Base-by-base conservation (phyloP, 2,888 invertebrate species). In the Ectemnius cavifrons region DNA sequence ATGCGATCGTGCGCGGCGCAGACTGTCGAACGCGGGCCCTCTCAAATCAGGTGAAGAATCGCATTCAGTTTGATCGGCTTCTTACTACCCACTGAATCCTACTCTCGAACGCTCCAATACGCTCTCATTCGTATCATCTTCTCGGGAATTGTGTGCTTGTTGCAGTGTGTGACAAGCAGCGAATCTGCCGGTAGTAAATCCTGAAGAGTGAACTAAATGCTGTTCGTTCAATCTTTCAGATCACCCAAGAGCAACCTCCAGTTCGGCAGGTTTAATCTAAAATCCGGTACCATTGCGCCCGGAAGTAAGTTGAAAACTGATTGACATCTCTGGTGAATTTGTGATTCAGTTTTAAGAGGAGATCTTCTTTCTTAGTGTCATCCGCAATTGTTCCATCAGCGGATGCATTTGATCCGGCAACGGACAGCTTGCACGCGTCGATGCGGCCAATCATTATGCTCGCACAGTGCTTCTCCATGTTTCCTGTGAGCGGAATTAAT, bases 381-480 rank as follows among this genome's bases (percentile, higher is more conserved):
- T 73, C 76, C 1, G 49, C 84, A 4, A 70, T 71, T 28, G 14
- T 78, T 20, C 59, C 79, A 0, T 11, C 89, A 73, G 64, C 73
- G 8, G 68, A 89, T 68, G 23, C 83, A 58, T 52, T 88, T 79
- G 64, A 84, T 63, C 80, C 86, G 64, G 66, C 82, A 64, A 81
- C 82, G 4, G 92, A 92, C 66, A 92, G 92, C 56, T 88, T 93
- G 49, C 92, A 92, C 77, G 86, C 91, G 59, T 92, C 93, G 8
- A 84, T 93, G 63, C 91, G 91, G 28, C 92, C 93, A 1, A 92
- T 93, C 68, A 85, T 93, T 63, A 84, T 91, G 46, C 71, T 93
- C 57, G 92, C 92, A 0, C 93, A 93, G 80, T 91, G 91, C 67
- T 92, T 93, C 75, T 93, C 92, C 27, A 86, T 93, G 16, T 84